Evolutionary conservation across 2,113 vertebrate species (phyloP).

Genomic region (Thunnus thynnus): DNA sequence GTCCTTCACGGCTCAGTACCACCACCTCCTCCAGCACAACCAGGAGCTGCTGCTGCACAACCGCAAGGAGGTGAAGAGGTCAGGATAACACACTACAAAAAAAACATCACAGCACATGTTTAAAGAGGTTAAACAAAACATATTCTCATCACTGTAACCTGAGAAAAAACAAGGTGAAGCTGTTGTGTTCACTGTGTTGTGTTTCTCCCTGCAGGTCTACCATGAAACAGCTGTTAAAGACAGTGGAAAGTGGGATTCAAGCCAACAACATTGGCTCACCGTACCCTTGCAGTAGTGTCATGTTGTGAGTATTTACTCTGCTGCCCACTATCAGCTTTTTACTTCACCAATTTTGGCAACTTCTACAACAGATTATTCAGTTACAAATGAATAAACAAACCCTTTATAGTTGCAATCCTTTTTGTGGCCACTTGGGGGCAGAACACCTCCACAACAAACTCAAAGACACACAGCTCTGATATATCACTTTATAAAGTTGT

Average conservation of each 20-base stretch:
- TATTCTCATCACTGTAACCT: background rate
- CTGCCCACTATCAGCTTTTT: background rate
- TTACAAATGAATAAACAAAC: too few species aligned
- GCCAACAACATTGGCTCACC: constrained; percentile 83
- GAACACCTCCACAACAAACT: background rate
- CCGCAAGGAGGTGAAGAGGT: constrained; percentile 94
- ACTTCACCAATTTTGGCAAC: background rate
- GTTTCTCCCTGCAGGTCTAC: constrained; percentile 85
- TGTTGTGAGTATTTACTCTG: constrained; percentile 70
- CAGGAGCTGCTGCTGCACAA: constrained; percentile 94
- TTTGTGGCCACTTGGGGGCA: background rate
- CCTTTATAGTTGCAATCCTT: too few species aligned
- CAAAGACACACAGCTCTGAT: too few species aligned
- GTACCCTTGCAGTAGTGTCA: constrained; percentile 67
- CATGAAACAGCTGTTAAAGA: constrained; percentile 91
- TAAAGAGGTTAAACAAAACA: background rate
- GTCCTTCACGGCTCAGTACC: constrained; percentile 92
- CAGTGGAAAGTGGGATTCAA: constrained; percentile 87
- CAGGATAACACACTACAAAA: constrained; percentile 1
- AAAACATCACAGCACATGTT: background rate
- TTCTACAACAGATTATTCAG: background rate
- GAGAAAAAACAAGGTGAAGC: background rate
- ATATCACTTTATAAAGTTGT: too few species aligned
- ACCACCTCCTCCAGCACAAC: constrained; percentile 94
- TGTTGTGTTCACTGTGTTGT: background rate